A percentile compares a stretch with the other conserved stretches of the same genome.
Conservation (phyloP, 2,113 vertebrate species). For the Erythrocercus mccallii region DNA sequence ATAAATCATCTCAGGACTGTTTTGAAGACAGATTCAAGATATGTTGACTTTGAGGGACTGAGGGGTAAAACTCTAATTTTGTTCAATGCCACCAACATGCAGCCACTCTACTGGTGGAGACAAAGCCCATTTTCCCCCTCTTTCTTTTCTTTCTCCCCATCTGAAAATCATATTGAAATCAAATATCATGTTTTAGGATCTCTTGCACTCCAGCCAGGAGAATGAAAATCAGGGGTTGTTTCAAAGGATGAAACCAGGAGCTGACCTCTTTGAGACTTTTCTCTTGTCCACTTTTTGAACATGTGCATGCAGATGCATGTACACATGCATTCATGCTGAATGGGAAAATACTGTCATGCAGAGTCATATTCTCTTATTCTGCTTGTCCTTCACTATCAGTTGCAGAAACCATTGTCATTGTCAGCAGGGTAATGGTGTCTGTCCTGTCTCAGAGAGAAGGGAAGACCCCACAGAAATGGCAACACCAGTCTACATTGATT, state of each 20-base stretch:
- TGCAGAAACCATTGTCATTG: background rate
- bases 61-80: background rate
- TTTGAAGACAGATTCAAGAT: background rate
- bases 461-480: background rate
- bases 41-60: background rate
- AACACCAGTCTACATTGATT: background rate
- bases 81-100: background rate
- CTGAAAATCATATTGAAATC: background rate
- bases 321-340: background rate
- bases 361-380: background rate
- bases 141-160: background rate
- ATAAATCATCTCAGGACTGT: background rate
- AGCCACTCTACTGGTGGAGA: background rate
- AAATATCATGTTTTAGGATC: background rate
- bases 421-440: background rate
- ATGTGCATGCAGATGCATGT: rapidly evolving
- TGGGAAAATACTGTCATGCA: background rate
- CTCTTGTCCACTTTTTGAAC: background rate
- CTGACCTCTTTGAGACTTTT: background rate
- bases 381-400: background rate
- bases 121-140: rapidly evolving
- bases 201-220: background rate
- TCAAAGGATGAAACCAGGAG: background rate
- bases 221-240: background rate
- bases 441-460: background rate